A percentile compares a stretch with the other conserved stretches of the same genome.
phyloP scores from a whole-genome alignment of 1,140 invertebrate genomes.

The Aplysia californica region DNA sequence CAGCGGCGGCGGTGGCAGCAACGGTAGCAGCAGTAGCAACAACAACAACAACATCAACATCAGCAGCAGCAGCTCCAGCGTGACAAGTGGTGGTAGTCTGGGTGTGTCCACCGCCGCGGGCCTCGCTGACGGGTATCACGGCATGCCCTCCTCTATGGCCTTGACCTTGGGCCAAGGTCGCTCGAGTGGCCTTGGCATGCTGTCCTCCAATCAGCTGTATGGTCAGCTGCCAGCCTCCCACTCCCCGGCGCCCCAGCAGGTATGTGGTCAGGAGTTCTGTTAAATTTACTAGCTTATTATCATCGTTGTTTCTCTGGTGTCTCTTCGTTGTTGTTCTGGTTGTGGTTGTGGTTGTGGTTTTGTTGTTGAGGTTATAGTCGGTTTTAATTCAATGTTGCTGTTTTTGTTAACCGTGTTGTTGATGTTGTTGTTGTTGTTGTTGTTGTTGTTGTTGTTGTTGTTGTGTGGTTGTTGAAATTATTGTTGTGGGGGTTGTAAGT shows the following conservation, averaged over 20 bases:
- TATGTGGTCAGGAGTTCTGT: too few species aligned
- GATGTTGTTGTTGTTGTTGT: too few species aligned
- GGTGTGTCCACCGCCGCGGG: background rate
- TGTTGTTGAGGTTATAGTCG: too few species aligned
- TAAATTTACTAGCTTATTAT: too few species aligned
- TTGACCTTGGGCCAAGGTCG: background rate
- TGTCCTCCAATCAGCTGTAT: conserved; percentile 2
- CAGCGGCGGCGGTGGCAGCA: background rate
- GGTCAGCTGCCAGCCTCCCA: conserved; percentile 1
- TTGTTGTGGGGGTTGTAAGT: too few species aligned
- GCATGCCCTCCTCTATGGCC: conserved; percentile 11
- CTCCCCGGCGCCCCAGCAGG: conserved; percentile 8
- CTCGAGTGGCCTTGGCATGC: background rate
- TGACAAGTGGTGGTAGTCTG: background rate
- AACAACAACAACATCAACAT: conserved; percentile 3
- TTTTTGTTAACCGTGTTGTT: too few species aligned
- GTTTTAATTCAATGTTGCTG: too few species aligned
- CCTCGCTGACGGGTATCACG: background rate
- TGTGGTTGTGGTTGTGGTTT: too few species aligned
- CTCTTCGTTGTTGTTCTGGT: too few species aligned
- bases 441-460: too few species aligned
- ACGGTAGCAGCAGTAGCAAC: background rate
- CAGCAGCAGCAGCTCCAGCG: background rate
- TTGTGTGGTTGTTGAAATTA: too few species aligned
- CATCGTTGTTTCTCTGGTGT: too few species aligned